phyloP scores from a whole-genome alignment of 1,140 invertebrate species.

The Mya arenaria region DNA sequence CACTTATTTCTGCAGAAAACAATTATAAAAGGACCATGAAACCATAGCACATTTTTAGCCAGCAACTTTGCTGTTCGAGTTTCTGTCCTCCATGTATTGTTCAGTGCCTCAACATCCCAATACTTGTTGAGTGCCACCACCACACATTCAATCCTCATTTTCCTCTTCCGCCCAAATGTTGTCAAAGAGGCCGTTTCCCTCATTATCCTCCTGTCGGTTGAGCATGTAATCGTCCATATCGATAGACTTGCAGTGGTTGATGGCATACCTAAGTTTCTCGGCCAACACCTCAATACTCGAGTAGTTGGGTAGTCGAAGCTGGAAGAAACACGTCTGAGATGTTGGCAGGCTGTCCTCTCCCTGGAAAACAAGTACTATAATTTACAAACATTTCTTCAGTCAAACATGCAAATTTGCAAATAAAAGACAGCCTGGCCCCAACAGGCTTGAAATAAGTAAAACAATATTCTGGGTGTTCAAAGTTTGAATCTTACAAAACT shows the following conservation, averaged over 20 bases:
- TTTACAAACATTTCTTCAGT: too few species aligned
- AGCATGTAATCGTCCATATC: constrained; percentile 90
- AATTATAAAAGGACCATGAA: too few species aligned
- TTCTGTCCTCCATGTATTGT: too few species aligned
- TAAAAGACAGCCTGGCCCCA: background rate
- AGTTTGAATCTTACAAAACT: background rate
- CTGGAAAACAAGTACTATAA: constrained; percentile 69
- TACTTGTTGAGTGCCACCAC: too few species aligned
- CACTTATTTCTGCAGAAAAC: too few species aligned
- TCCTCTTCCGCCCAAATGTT: constrained; percentile 30
- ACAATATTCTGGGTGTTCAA: background rate
- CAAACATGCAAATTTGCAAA: background rate
- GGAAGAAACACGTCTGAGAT: constrained; percentile 88
- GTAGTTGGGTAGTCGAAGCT: constrained; percentile 86
- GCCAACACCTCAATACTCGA: constrained; percentile 84
- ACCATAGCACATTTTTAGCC: too few species aligned
- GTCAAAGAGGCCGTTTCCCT: constrained; percentile 48
- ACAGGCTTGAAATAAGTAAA: background rate
- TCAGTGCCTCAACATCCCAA: too few species aligned
- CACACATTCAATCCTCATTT: constrained; percentile 12
- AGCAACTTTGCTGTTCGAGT: too few species aligned
- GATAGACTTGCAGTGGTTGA: constrained; percentile 87
- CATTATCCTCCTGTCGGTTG: constrained; percentile 84
- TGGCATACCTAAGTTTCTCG: constrained; percentile 86
- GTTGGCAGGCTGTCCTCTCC: constrained; percentile 85